Evolutionary conservation across 2,797 vertebrate genomes (phyloP).

Genomic region (Neosilurus mollespiculum): DNA sequence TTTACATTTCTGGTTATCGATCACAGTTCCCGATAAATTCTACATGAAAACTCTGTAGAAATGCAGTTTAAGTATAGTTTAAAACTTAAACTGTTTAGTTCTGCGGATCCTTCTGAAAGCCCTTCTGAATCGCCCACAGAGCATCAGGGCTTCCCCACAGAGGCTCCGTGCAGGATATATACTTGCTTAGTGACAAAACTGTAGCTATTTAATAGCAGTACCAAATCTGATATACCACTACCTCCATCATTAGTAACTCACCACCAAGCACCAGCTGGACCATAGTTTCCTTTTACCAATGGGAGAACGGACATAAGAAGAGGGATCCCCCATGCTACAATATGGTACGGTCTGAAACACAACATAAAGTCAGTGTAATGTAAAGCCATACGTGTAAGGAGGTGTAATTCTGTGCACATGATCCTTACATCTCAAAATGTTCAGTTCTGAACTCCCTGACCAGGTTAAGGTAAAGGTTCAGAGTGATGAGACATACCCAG

Average conservation of each 20-base stretch:
- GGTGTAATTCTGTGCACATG: constrained; percentile 19
- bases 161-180: too few relatives aligned
- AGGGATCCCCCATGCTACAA: constrained; percentile 68
- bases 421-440: constrained; percentile 55
- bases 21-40: too few relatives aligned
- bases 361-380: constrained; percentile 28
- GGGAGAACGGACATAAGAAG: constrained; percentile 74
- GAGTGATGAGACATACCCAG: constrained; percentile 60
- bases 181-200: too few relatives aligned
- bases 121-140: too few relatives aligned
- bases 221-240: not conserved
- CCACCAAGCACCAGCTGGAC: constrained; percentile 77
- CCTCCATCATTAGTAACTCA: constrained; percentile 56
- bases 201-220: not conserved
- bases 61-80: too few relatives aligned
- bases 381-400: not conserved
- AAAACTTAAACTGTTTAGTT: too few relatives aligned
- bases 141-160: too few relatives aligned
- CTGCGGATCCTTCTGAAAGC: too few relatives aligned
- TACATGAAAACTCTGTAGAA: too few relatives aligned
- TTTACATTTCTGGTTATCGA: too few relatives aligned
- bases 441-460: constrained; percentile 60
- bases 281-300: constrained; percentile 74
- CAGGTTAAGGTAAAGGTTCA: constrained; percentile 64
- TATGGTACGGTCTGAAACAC: constrained; percentile 71